Percentiles rank a stretch among this genome's conserved stretches.
phyloP scores from a whole-genome alignment of 2,888 invertebrate species.

The Campoletis raptor region DNA sequence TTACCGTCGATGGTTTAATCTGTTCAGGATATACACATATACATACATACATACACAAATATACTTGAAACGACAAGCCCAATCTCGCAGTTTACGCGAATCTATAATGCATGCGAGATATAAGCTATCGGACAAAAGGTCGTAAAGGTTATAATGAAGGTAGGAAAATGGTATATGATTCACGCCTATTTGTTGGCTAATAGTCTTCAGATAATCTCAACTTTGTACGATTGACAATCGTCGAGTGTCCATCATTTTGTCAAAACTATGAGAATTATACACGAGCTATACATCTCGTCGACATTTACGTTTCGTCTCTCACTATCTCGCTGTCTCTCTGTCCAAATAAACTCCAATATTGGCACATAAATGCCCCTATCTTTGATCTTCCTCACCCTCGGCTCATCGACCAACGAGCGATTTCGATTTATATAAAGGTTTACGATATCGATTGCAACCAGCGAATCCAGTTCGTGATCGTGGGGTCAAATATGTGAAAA shows the following conservation, averaged over 20 bases:
- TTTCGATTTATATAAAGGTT: conserved; percentile 31
- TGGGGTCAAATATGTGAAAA: conserved; percentile 1
- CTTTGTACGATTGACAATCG: conserved; percentile 38
- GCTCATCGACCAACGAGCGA: background rate
- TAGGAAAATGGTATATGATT: background rate
- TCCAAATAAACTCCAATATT: conserved; percentile 26
- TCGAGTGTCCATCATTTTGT: conserved; percentile 48
- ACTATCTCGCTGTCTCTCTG: background rate
- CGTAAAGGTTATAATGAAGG: conserved; percentile 2
- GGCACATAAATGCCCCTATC: conserved; percentile 32
- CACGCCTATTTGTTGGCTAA: conserved; percentile 1
- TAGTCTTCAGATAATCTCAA: background rate
- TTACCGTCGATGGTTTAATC: conserved; percentile 75
- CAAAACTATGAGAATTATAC: conserved; percentile 30
- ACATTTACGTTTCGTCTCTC: conserved; percentile 4
- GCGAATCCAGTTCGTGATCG: conserved; percentile 35
- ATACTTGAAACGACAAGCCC: background rate
- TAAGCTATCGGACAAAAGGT: conserved; percentile 9
- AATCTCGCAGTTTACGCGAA: conserved; percentile 20
- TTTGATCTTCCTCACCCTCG: background rate
- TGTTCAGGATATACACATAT: conserved; percentile 14
- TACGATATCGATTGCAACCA: conserved; percentile 29
- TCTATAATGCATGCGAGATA: background rate
- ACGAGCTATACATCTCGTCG: conserved; percentile 22
- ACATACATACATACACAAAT: conserved; percentile 16